A percentile compares a stretch with the other conserved stretches of the same genome.
phyloP scores from a whole-genome alignment of 2,113 vertebrate species.

The Empidonax traillii region DNA sequence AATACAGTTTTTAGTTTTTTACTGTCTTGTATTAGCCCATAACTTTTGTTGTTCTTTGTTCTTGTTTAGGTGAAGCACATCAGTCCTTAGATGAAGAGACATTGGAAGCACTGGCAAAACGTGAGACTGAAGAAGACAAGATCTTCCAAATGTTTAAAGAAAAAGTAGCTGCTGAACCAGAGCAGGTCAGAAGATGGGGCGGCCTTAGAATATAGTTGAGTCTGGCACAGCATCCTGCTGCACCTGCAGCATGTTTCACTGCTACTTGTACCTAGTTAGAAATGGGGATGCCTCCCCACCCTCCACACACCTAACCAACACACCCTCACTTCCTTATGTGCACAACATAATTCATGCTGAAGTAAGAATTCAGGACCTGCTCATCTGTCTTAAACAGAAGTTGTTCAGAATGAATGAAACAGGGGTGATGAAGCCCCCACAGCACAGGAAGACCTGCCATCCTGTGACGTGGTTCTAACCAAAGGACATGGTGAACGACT shows the following conservation, averaged over 20 bases:
- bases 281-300: neutral
- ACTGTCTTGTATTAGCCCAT: neutral
- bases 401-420: neutral
- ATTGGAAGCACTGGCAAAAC: slow-evolving; percentile 88
- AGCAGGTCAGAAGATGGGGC: slow-evolving; percentile 81
- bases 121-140: slow-evolving; percentile 86
- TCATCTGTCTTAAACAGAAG: neutral
- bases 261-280: neutral
- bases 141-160: slow-evolving; percentile 87
- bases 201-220: rapidly evolving
- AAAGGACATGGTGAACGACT: neutral
- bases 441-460: neutral
- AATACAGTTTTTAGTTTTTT: neutral
- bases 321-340: neutral
- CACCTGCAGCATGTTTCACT: neutral
- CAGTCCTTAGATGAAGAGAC: slow-evolving; percentile 76
- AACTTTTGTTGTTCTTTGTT: neutral
- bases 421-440: rapidly evolving
- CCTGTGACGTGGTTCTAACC: neutral
- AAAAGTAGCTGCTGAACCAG: slow-evolving; percentile 81
- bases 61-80: slow-evolving; percentile 44
- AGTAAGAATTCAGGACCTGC: neutral
- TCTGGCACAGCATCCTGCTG: neutral
- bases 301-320: neutral
- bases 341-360: neutral